A percentile compares a stretch with the other conserved stretches of the same genome.
Evolutionary conservation across 2,888 invertebrate species (phyloP).

Genomic region (Alcis repandata): DNA sequence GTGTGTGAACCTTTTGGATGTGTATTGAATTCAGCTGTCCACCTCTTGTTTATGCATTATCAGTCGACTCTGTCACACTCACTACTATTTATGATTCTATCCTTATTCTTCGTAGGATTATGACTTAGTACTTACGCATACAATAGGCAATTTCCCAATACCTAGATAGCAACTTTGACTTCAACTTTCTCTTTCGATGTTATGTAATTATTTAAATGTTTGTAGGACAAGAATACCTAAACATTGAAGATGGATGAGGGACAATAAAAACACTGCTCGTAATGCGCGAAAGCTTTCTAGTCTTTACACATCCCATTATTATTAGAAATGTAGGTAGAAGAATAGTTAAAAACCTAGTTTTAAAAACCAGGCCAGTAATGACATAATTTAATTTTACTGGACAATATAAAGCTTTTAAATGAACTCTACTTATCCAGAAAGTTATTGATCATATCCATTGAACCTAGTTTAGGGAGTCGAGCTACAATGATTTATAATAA

Average conservation of each 20-base stretch:
- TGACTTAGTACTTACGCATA: slow-evolving; percentile 3
- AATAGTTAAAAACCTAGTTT: too few species aligned
- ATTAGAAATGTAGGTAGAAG: too few species aligned
- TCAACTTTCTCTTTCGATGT: slow-evolving; percentile 37
- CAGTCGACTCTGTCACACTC: background rate
- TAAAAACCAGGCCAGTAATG: too few species aligned
- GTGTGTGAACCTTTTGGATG: too few species aligned
- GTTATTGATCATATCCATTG: too few species aligned
- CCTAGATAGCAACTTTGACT: slow-evolving; percentile 13
- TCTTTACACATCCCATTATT: background rate
- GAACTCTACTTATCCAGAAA: too few species aligned
- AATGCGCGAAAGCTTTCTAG: slow-evolving; percentile 11
- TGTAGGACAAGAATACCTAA: slow-evolving; percentile 1
- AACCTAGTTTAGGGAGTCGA: too few species aligned
- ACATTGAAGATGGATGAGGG: slow-evolving; percentile 10
- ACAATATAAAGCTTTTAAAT: too few species aligned
- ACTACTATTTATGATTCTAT: slow-evolving; percentile 11
- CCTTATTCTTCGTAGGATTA: background rate
- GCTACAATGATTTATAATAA: too few species aligned
- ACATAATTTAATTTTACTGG: too few species aligned
- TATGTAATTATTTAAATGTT: slow-evolving; percentile 27
- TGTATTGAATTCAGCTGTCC: too few species aligned
- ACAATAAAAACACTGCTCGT: slow-evolving; percentile 13
- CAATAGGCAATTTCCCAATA: slow-evolving; percentile 31
- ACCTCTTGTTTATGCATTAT: too few species aligned